Evolutionary conservation across 2,797 vertebrate species (phyloP), one percentile per base, ranked within the genome.

Genomic region (Bradypodion ventrale): DNA sequence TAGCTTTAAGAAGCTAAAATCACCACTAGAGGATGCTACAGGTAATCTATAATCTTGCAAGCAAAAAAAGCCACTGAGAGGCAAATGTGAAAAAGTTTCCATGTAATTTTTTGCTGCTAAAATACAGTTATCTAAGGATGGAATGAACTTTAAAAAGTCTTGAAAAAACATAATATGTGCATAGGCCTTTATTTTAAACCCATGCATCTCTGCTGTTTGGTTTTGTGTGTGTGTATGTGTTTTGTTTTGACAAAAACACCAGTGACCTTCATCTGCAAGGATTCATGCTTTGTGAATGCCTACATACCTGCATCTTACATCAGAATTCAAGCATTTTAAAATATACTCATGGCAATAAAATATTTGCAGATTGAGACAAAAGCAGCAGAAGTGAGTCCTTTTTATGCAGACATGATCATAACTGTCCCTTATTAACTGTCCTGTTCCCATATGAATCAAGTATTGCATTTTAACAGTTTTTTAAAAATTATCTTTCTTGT

Each of bases 381-480:
- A 42, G 16, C 76, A 88, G 74, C 78, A 82, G 46, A 62, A 89
- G 21, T 75, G 89, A 90, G 87, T 89, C 85, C 87, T 78, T 42
- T 74, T 42, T 82, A 65, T 91, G 83, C 75, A 63, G 62, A 85
- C 73, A 35, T 23, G 75, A 60, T 72, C 80, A 69, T 80, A 85
- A 84, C 29, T 70, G 1, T 0, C 44, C 72, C 73, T 62, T 69
- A 89, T 89, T 87, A 78, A 90, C 87, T 85, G 82, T 68, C 87
- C 86, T 91, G 75, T 62, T 25, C 21, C 85, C 70, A 42, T 89
- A 83, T 69, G 32, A 92, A 93, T 96, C 96, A 96, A 96, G 96
- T 96, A 96, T 96, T 96, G 96, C 96, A 96, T 96, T 97, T 96
- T 96, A 93, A 91, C 95, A 94, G 90, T 73, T 6, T 83, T 80